A percentile compares a stretch with the other conserved stretches of the same genome.
Conservation (phyloP, 2,797 vertebrate species). For the Streptopelia turtur region DNA sequence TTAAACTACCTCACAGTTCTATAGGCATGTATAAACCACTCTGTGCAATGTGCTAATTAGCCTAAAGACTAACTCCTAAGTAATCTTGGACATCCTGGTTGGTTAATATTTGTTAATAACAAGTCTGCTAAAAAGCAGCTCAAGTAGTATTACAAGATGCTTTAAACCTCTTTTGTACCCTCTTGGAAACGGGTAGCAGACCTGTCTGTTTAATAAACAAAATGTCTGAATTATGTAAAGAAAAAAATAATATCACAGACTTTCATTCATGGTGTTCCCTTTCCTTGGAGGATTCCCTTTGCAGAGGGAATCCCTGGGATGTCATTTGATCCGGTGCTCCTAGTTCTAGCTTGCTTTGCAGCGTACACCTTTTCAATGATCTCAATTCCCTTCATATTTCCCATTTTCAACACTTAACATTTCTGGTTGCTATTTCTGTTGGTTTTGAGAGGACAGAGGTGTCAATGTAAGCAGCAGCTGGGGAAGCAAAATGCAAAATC, state of each 20-base stretch:
- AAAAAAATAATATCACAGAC: background rate
- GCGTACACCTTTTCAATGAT: background rate
- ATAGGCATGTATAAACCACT: background rate
- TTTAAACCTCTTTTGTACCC: background rate
- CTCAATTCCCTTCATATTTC: background rate
- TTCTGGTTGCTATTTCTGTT: background rate
- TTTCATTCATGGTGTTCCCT: background rate
- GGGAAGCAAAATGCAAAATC: background rate
- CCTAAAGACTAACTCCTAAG: background rate
- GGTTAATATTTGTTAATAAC: conserved; percentile 2
- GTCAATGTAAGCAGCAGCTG: background rate
- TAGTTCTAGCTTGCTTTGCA: background rate
- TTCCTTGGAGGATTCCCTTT: background rate
- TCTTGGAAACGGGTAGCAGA: background rate
- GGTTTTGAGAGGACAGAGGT: background rate
- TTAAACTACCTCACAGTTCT: background rate
- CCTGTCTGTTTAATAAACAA: background rate
- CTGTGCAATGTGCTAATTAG: conserved; percentile 1
- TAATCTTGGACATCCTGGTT: background rate
- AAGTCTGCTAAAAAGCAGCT: background rate
- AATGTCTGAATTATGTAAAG: background rate
- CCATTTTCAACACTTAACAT: background rate
- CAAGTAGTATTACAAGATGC: background rate
- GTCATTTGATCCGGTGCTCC: background rate
- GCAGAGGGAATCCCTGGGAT: background rate